These are phyloP conservation scores for Melanogrammus aeglefinus DNA, from an alignment of 2,797 vertebrate genomes.

Conservation along the genomic window DNA sequence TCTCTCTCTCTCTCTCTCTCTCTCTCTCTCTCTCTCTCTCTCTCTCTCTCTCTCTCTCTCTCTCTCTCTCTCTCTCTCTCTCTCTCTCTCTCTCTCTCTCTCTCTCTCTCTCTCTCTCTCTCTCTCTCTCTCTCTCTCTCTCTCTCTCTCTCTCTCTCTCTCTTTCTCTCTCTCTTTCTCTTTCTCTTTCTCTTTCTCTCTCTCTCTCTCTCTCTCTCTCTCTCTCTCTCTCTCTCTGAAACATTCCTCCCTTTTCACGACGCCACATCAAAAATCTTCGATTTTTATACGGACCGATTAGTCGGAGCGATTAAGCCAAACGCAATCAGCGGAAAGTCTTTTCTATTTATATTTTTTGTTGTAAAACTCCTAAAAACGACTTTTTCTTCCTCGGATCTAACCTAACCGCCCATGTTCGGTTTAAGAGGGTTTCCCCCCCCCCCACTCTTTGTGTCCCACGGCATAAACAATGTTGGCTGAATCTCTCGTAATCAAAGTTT, in stretches of 20 bases:
- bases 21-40: too few species aligned
- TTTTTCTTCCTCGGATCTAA: not conserved
- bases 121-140: too few species aligned
- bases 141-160: too few species aligned
- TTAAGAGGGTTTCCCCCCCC: not conserved
- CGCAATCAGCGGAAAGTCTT: not conserved
- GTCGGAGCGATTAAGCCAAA: not conserved
- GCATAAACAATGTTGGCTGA: constrained; percentile 17
- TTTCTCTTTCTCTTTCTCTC: too few species aligned
- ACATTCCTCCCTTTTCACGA: not conserved
- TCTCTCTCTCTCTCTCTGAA: not conserved
- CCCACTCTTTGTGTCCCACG: not conserved
- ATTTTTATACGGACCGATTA: not conserved
- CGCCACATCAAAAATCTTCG: not conserved
- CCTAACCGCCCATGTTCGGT: not conserved
- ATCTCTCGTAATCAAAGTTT: constrained; percentile 18
- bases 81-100: too few species aligned
- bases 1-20: not conserved
- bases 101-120: too few species aligned
- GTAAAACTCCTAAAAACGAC: not conserved
- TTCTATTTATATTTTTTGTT: not conserved
- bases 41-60: too few species aligned
- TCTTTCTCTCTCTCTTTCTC: not conserved
- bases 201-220: too few species aligned
- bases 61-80: too few species aligned